Conservation (phyloP, 1,140 invertebrate genomes). For the Procambarus virginalis region DNA sequence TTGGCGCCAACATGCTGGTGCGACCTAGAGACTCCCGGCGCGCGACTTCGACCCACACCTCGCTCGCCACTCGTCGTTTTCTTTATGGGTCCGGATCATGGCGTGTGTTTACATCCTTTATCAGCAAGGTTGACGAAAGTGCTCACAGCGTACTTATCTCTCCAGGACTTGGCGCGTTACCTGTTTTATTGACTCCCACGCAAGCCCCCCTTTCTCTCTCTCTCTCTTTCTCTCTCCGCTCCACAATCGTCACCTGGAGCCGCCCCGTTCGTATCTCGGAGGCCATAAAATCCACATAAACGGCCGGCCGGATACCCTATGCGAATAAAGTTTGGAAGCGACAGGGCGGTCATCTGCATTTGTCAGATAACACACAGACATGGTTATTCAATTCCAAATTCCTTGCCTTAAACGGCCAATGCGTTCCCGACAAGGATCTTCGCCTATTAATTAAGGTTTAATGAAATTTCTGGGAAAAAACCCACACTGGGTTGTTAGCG, state of each 20-base stretch:
- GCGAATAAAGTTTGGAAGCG: not conserved
- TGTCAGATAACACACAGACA: not conserved
- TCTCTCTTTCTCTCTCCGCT: not conserved
- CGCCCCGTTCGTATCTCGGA: not conserved
- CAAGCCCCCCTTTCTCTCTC: not conserved
- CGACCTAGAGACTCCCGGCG: no score
- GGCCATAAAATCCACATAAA: not conserved
- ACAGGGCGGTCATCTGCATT: not conserved
- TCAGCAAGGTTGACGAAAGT: no score
- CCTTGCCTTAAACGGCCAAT: not conserved
- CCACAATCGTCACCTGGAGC: not conserved
- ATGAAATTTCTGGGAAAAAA: not conserved
- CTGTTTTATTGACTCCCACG: no score
- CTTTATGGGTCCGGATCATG: not conserved
- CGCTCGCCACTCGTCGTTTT: not conserved
- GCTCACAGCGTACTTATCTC: no score
- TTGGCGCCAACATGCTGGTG: no score
- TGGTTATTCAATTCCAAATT: not conserved
- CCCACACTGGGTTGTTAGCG: not conserved
- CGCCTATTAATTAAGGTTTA: not conserved
- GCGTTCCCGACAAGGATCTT: not conserved
- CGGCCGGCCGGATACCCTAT: not conserved
- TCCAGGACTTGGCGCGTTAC: no score
- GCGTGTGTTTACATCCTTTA: no score
- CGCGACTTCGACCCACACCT: no score